Base-by-base conservation (phyloP, 1,140 invertebrate genomes). In the Drosophila rhopaloa region DNA sequence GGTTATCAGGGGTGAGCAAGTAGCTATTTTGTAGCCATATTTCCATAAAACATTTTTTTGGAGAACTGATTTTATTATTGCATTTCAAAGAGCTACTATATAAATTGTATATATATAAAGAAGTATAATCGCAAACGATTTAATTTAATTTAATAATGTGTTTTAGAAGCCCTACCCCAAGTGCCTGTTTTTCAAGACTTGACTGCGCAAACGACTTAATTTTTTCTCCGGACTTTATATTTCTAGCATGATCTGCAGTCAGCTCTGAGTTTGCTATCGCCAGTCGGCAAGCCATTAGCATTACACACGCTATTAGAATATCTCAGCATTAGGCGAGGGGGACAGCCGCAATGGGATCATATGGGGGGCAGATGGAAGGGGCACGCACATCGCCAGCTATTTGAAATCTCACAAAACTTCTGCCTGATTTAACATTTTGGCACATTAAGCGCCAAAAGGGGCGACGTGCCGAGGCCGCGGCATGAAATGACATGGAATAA, bases 271-370 rank as follows among this genome's bases (percentile, higher is more conserved):
- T 19, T 11, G n/a, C 29, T 9, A 19, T 32, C 29, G 50, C 5
- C 48, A 16, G 55, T 27, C 54, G 53, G 54, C 27, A 47, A 50
- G 70, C 78, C 68, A 82, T 82, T 82, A 82, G 74, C 79, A 82
- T 82, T 82, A 82, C 70, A 79, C 80, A 75, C 55, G 80, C 80
- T 75, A 83, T 79, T 82, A 83, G 80, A 82, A 82, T 83, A 83
- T 83, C 75, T 79, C 80, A 70, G 76, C 62, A 75, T 82, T 82
- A 75, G 68, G 70, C 68, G 55, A 43, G 35, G 50, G 35, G 35
- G 32, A 43, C 38, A 19, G 38, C 13, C 29, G 9, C 40, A 8
- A 1, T 7, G 27, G 32, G 27, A 41, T 14, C n/a, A 35, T n/a
- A 10, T 32, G 41, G n/a, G 1, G n/a, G n/a, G n/a, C n/a, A 11